Conservation (phyloP, 2,797 vertebrate species). For the Mormyrops attenuatus region DNA sequence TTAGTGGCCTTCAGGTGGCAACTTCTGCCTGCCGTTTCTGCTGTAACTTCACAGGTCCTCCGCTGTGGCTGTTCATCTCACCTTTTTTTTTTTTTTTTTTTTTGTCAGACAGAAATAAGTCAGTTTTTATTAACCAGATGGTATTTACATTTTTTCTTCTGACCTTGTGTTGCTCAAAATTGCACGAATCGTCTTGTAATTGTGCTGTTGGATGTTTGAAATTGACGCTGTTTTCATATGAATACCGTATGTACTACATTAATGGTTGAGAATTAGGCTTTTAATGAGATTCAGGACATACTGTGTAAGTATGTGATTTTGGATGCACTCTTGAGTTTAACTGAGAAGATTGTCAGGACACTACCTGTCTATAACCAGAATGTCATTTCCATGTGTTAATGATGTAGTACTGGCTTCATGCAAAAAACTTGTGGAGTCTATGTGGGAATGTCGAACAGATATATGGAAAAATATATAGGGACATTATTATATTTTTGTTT, state of each 20-base stretch:
- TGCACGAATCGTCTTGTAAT: not conserved
- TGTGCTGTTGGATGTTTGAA: not conserved
- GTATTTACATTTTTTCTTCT: not conserved
- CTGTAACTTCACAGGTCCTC: not conserved
- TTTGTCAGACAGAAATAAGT: not conserved
- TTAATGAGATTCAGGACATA: not conserved
- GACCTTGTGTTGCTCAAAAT: not conserved
- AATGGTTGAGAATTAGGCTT: not conserved
- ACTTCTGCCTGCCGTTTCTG: not conserved
- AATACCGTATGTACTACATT: not conserved
- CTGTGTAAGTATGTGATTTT: not conserved
- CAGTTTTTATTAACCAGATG: not conserved
- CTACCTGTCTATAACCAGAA: not conserved
- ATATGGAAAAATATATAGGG: not conserved
- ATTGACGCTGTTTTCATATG: not conserved
- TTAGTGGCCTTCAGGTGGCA: too few relatives aligned
- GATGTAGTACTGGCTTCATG: not conserved
- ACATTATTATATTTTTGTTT: not conserved
- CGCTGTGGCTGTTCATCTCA: not conserved
- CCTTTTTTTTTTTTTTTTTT: not conserved
- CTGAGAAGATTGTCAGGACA: not conserved
- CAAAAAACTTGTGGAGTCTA: not conserved
- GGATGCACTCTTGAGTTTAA: not conserved
- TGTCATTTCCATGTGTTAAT: not conserved
- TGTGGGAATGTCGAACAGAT: not conserved